Evolutionary conservation across 1,140 invertebrate species (phyloP).

Genomic region (Nebria ingens): DNA sequence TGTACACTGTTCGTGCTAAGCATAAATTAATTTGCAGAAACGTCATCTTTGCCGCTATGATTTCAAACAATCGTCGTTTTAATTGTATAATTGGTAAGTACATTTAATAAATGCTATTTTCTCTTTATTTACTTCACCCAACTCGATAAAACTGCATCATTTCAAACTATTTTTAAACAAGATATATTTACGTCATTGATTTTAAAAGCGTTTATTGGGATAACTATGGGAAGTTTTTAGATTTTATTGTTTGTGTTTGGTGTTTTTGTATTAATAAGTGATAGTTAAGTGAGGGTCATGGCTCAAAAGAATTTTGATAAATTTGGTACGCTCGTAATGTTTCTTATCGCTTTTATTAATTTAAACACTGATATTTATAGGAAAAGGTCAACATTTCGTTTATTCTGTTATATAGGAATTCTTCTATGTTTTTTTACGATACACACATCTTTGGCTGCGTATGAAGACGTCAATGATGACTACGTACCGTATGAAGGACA

Average conservation of each 20-base stretch:
- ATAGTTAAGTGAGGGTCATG: not conserved
- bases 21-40: too few relatives aligned
- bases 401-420: not conserved
- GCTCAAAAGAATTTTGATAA: not conserved
- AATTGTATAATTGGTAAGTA: too few relatives aligned
- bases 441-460: not conserved
- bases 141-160: too few relatives aligned
- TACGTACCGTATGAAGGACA: slow-evolving; percentile 42
- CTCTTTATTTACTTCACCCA: too few relatives aligned
- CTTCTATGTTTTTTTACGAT: not conserved
- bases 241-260: not conserved
- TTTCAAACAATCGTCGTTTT: too few relatives aligned
- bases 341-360: not conserved
- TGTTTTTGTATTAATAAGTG: not conserved
- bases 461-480: slow-evolving; percentile 34
- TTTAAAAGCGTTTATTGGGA: too few relatives aligned
- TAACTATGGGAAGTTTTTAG: not conserved
- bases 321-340: not conserved
- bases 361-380: not conserved
- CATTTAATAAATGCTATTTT: too few relatives aligned
- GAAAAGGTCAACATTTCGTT: too few relatives aligned
- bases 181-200: too few relatives aligned
- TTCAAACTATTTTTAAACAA: too few relatives aligned
- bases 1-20: too few relatives aligned
- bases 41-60: not conserved